Conservation (phyloP, 2,113 vertebrate species). For the Verasper variegatus region DNA sequence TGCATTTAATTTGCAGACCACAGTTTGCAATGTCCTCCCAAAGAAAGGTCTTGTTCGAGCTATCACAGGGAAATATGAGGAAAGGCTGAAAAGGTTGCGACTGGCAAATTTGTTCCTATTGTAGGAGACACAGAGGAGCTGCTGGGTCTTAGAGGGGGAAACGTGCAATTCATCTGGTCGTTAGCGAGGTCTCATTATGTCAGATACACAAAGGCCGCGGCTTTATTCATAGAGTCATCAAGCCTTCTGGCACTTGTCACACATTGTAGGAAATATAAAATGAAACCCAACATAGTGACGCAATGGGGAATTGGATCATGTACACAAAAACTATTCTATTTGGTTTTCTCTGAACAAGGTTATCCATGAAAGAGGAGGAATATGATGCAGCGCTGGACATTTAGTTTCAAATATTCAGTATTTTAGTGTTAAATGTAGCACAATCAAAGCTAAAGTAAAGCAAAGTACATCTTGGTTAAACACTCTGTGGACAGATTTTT, state of each 20-base stretch:
- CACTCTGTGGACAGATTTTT: too few relatives aligned
- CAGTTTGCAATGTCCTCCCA: constrained; percentile 17
- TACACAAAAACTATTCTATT: neutral
- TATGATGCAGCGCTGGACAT: neutral
- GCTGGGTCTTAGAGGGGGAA: constrained; percentile 39
- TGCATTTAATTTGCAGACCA: constrained; percentile 26
- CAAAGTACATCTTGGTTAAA: too few relatives aligned
- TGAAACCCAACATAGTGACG: constrained; percentile 23
- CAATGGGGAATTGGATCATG: constrained; percentile 17
- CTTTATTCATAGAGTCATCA: constrained; percentile 61
- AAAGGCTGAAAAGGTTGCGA: constrained; percentile 58
- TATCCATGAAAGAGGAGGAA: neutral
- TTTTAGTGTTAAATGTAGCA: neutral
- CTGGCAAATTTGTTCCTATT: constrained; percentile 64
- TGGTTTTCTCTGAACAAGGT: neutral
- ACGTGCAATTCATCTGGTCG: constrained; percentile 58
- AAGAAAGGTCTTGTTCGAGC: constrained; percentile 30
- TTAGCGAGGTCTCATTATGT: constrained; percentile 70
- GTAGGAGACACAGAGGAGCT: constrained; percentile 55
- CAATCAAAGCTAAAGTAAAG: neutral
- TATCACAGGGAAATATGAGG: constrained; percentile 26
- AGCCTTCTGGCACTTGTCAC: constrained; percentile 47
- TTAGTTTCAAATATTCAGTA: neutral
- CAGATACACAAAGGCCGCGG: constrained; percentile 43
- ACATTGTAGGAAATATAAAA: constrained; percentile 38